Evolutionary conservation across 1,140 invertebrate genomes (phyloP), one percentile per base, ranked within the genome.

Genomic region (Sarcophaga bullata): DNA sequence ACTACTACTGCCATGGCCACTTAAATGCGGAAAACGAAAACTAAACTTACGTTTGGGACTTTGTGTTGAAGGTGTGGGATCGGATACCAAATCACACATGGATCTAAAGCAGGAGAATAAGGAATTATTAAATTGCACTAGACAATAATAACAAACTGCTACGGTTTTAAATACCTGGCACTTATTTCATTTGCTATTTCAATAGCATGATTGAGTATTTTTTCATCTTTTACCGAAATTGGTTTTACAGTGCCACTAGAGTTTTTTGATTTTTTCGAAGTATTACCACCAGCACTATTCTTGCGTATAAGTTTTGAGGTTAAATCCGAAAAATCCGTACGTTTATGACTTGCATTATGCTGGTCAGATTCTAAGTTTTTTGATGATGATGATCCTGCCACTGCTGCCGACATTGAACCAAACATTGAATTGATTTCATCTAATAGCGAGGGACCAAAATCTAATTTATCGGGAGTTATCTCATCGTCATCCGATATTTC

Each of bases 341-440:
- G 89, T 11, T 82, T 85, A 86, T 95, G 96, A 17, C 93, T 93
- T 9, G 92, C 92, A 49, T 49, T 49, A 76, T 78, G 75, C 48
- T 48, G 50, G 83, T 93, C 93, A 83, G 95, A 93, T 85, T 95
- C 94, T 0, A 91, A 90, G 3, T 92, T 91, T 73, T 92, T 90
- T 25, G 88, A 86, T 7, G 85, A 85, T 54, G 84, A 85, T 0
- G 84, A 84, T 3, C 25, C 25, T 37, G 25, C 25, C 25, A 37
- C 25, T 37, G 25, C 4, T 3, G 86, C 88, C 19, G 86, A 88
- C 80, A 96, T 90, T 17, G 95, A 95, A 85, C 94, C 94, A 86
- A 99, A 96, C 91, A 98, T 96, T 82, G 97, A 95, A 88, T 98
- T 97, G 93, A 99, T 98, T 91, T 99, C 98, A 87, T 98, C 97